Evolutionary conservation across 1,140 invertebrate genomes (phyloP), one percentile per base, ranked within the genome.

Genomic region (Drosophila teissieri): DNA sequence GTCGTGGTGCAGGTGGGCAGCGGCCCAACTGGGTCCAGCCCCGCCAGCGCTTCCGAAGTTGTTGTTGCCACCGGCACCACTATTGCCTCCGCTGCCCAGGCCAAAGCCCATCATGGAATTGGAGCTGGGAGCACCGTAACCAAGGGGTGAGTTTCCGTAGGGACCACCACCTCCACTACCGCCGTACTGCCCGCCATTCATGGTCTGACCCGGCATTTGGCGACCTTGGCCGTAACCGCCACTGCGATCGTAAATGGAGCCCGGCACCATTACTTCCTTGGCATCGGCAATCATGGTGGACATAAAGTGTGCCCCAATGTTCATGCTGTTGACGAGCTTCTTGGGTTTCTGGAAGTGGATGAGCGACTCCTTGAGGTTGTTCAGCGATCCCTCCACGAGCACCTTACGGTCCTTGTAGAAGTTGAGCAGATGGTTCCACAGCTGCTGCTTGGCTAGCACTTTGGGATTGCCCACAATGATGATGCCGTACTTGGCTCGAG

Each of bases 391-490:
- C 93, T 99, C 99, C 0, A 99, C 98, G 3, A 99, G 93, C 34
- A 99, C 98, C 90, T 98, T 97, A 75, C 99, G 97, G 90, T 99
- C 98, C 91, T 99, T 99, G 93, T 99, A 99, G 90, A 99, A 99
- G 39, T 97, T 98, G 19, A 99, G 93, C 64, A 99, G 93, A 91
- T 99, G 98, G 92, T 99, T 99, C 99, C 99, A 99, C 0, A 99
- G 93, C 1, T 98, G 97, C 93, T 99, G 98, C 93, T 99, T 99
- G 1, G 98, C 98, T 0, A 99, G 93, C 8, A 99, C 98, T 93
- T 99, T 99, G 0, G 99, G 98, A 93, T 99, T 99, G 46, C 99
- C 99, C 54, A 99, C 98, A 74, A 99, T 98, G 46, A 99, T 99
- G 22, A 99, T 96, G 14, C 99, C 99, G 93, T 98, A 99, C 91